Conservation (phyloP, 2,888 invertebrate genomes). For the Oligia fasciuncula region DNA sequence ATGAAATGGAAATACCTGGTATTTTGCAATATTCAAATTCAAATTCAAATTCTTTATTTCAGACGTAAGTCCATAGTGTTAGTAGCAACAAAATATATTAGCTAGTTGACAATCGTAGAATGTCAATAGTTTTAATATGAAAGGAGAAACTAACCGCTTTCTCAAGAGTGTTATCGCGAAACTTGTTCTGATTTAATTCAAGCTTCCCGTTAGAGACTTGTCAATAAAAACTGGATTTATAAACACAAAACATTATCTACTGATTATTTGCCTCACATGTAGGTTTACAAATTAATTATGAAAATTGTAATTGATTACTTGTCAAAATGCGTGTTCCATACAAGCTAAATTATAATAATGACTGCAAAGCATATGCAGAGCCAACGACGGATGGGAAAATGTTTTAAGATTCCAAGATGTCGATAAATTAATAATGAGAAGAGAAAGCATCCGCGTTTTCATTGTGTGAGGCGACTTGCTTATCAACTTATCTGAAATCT, state of each 20-base stretch:
- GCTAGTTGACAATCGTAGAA: constrained; percentile 25
- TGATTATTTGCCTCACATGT: not conserved
- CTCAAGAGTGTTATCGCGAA: constrained; percentile 67
- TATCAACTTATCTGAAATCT: constrained; percentile 35
- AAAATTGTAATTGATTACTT: constrained; percentile 8
- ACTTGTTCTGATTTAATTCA: constrained; percentile 73
- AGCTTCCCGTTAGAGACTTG: constrained; percentile 46
- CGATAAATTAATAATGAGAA: constrained; percentile 56
- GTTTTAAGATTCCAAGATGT: constrained; percentile 44
- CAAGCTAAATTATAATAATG: constrained; percentile 9
- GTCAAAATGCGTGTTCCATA: constrained; percentile 15
- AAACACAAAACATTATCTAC: constrained; percentile 22
- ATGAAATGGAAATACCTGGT: not conserved
- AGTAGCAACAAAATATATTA: too few relatives aligned
- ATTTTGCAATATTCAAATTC: too few relatives aligned
- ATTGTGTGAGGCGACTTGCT: constrained; percentile 34
- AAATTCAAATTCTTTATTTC: too few relatives aligned
- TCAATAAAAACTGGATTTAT: constrained; percentile 57
- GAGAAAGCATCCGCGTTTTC: constrained; percentile 42
- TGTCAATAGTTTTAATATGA: constrained; percentile 58
- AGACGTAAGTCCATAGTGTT: too few relatives aligned
- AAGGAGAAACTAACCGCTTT: constrained; percentile 72
- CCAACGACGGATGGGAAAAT: constrained; percentile 31
- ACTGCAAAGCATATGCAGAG: constrained; percentile 3
- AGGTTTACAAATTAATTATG: constrained; percentile 6